Percentiles rank a stretch among this genome's conserved stretches.
Evolutionary conservation across 2,888 invertebrate genomes (phyloP).

Genomic region (Trisateles emortualis): DNA sequence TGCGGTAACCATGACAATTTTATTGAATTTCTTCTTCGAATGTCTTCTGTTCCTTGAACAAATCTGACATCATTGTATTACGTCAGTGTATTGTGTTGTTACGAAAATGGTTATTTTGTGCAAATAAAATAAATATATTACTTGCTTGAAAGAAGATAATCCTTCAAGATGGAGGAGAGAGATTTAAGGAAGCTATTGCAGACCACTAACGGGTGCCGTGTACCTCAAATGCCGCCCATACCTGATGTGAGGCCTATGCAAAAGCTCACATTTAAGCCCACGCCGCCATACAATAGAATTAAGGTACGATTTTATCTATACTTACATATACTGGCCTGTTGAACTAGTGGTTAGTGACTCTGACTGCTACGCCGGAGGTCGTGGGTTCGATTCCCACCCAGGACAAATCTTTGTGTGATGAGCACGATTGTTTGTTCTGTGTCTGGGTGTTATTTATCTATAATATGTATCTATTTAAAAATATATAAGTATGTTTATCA

Average conservation of each 20-base stretch:
- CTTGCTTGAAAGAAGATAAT: constrained; percentile 21
- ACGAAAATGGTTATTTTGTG: constrained; percentile 27
- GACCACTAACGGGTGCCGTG: constrained; percentile 78
- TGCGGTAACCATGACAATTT: constrained; percentile 33
- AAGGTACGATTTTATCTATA: constrained; percentile 65
- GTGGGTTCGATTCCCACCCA: too few species aligned
- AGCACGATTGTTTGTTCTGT: too few species aligned
- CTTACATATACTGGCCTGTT: too few species aligned
- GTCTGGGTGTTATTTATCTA: too few species aligned
- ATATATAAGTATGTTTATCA: too few species aligned
- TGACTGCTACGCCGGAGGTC: too few species aligned
- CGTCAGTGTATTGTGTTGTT: constrained; percentile 21
- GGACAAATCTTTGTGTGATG: too few species aligned
- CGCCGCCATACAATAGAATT: constrained; percentile 76
- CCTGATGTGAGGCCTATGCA: constrained; percentile 75
- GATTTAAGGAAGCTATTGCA: constrained; percentile 75
- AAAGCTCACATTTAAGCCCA: constrained; percentile 71
- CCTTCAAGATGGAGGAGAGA: constrained; percentile 71
- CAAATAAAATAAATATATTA: too few species aligned
- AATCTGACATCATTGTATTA: constrained; percentile 21
- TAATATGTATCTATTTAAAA: too few species aligned
- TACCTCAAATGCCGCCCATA: constrained; percentile 74
- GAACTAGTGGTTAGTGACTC: too few species aligned
- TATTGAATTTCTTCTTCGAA: constrained; percentile 11
- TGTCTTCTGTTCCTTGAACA: constrained; percentile 2